A percentile compares a stretch with the other conserved stretches of the same genome.
These are phyloP conservation scores for Sesia bembeciformis DNA, from an alignment of 2,888 invertebrate species.

Conservation along the genomic window DNA sequence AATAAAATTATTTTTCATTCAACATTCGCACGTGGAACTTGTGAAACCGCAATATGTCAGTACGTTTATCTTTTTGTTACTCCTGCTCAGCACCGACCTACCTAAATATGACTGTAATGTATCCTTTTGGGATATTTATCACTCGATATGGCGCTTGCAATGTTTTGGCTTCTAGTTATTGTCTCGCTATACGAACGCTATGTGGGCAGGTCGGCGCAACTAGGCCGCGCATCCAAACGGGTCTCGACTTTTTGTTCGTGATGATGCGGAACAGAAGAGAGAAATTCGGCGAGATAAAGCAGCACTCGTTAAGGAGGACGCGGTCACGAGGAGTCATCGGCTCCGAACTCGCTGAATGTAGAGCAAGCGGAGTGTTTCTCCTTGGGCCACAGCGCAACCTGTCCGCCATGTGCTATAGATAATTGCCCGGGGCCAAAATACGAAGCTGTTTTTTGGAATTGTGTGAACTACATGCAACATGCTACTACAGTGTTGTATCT, in stretches of 20 bases:
- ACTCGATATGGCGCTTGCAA: too few species aligned
- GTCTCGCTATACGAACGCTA: slow-evolving; percentile 13
- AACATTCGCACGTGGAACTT: too few species aligned
- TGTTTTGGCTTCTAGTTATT: too few species aligned
- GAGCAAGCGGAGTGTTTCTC: slow-evolving; percentile 61
- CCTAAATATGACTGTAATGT: too few species aligned
- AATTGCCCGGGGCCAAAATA: slow-evolving; percentile 36
- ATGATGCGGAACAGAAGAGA: slow-evolving; percentile 69
- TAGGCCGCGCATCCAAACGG: slow-evolving; percentile 65
- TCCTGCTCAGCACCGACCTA: too few species aligned
- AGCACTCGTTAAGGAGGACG: slow-evolving; percentile 60
- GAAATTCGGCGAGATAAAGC: slow-evolving; percentile 69
- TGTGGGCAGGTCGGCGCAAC: slow-evolving; percentile 37
- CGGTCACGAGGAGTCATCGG: slow-evolving; percentile 70
- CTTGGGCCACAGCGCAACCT: slow-evolving; percentile 44
- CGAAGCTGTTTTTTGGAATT: slow-evolving; percentile 20
- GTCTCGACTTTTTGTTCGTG: slow-evolving; percentile 66
- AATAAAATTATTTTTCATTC: too few species aligned
- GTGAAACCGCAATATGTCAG: too few species aligned
- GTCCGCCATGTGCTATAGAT: slow-evolving; percentile 30
- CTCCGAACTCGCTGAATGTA: slow-evolving; percentile 59
- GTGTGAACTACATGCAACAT: slow-evolving; percentile 7
- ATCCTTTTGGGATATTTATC: too few species aligned
- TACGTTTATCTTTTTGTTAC: too few species aligned
- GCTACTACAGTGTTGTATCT: slow-evolving; percentile 3